phyloP scores from a whole-genome alignment of 2,113 vertebrate genomes.

The Corapipo altera region DNA sequence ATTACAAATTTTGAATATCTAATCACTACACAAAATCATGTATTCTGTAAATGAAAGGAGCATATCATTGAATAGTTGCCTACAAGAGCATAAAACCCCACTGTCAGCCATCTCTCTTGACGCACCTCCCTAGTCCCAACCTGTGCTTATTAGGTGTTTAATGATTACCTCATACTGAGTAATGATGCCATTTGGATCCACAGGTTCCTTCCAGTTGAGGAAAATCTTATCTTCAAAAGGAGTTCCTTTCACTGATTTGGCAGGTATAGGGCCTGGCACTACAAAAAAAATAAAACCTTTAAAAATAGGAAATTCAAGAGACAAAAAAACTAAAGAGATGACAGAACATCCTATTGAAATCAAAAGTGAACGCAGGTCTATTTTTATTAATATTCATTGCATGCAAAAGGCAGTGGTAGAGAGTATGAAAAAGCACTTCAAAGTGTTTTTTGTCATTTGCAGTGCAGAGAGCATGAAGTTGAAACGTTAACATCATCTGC shows the following conservation, averaged over 20 bases:
- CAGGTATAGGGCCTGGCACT: conserved; percentile 94
- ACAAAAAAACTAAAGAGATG: not conserved
- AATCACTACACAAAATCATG: not conserved
- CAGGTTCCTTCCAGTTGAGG: conserved; percentile 95
- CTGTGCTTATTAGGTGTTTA: not conserved
- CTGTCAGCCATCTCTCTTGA: not conserved
- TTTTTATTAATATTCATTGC: conserved; percentile 10
- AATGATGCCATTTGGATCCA: conserved; percentile 95
- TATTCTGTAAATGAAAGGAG: not conserved
- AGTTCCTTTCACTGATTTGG: conserved; percentile 88
- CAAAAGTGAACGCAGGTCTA: not conserved
- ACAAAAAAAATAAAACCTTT: conserved; percentile 40
- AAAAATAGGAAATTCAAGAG: not conserved
- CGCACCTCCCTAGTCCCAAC: not conserved
- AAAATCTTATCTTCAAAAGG: conserved; percentile 97
- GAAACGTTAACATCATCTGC: not conserved
- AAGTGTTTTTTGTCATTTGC: conserved; percentile 38
- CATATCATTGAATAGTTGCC: not conserved
- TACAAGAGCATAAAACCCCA: not conserved
- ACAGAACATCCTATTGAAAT: not conserved
- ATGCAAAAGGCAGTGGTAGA: not conserved
- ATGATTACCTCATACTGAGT: conserved; percentile 93
- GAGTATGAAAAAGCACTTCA: conserved; percentile 33
- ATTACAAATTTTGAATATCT: not conserved
- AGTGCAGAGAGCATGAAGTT: conserved; percentile 26